Conservation (phyloP, 2,113 vertebrate species). For the Camelus bactrianus region DNA sequence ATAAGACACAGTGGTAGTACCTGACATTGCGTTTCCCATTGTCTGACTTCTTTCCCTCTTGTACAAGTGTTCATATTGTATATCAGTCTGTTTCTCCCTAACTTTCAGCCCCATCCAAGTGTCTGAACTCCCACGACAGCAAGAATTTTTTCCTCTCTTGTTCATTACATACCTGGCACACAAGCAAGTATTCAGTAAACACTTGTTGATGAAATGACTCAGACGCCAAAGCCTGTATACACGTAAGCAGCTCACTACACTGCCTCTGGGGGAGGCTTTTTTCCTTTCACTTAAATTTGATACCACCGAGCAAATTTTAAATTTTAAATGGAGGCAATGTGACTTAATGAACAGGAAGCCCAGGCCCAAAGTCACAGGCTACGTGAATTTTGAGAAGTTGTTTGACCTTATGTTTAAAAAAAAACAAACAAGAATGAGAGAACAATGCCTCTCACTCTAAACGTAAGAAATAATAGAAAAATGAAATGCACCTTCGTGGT, state of each 20-base stretch:
- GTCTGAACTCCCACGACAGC: neutral
- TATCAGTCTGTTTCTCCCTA: neutral
- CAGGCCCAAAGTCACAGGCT: neutral
- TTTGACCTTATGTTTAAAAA: neutral
- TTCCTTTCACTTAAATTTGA: neutral
- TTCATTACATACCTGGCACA: neutral
- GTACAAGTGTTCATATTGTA: neutral
- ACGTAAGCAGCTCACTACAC: neutral
- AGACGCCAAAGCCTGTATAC: neutral
- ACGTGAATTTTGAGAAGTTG: slow-evolving; percentile 31
- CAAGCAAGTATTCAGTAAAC: neutral
- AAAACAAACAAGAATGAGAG: neutral
- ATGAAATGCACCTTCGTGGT: neutral
- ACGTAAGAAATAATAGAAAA: neutral
- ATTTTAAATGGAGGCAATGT: neutral
- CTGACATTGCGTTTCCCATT: neutral
- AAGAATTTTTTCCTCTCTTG: neutral
- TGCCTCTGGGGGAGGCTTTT: neutral
- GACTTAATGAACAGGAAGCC: neutral
- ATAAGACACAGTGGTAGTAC: neutral
- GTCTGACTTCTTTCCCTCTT: neutral
- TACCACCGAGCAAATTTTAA: neutral
- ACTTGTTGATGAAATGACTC: neutral
- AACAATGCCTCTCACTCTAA: neutral
- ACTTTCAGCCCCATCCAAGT: fast-evolving